These are phyloP conservation scores for Apamea sordens DNA, from an alignment of 2,888 invertebrate genomes.

Conservation along the genomic window DNA sequence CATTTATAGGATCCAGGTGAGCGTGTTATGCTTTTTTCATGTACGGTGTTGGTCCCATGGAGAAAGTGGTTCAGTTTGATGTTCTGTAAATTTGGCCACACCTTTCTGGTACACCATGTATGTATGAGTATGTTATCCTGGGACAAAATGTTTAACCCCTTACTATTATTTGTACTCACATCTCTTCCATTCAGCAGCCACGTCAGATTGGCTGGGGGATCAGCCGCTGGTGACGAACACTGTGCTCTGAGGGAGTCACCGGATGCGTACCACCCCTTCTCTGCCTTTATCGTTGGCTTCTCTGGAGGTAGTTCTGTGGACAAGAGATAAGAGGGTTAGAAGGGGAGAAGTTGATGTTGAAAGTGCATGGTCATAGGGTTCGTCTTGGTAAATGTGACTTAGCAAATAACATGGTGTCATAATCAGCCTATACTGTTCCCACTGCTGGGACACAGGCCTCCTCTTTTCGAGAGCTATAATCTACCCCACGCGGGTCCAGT, in stretches of 20 bases:
- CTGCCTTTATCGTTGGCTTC: slow-evolving; percentile 93
- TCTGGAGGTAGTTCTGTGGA: slow-evolving; percentile 93
- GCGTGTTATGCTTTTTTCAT: too few relatives aligned
- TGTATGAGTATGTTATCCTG: neutral
- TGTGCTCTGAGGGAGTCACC: slow-evolving; percentile 95
- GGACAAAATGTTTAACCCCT: neutral
- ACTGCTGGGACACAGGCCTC: too few relatives aligned
- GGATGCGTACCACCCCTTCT: slow-evolving; percentile 94
- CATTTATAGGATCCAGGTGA: too few relatives aligned
- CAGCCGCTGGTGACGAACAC: slow-evolving; percentile 94
- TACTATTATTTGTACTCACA: slow-evolving; percentile 88
- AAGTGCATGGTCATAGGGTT: too few relatives aligned
- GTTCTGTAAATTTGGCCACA: too few relatives aligned
- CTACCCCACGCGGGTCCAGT: too few relatives aligned
- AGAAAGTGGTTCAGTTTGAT: too few relatives aligned
- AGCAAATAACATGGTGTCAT: neutral
- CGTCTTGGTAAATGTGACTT: neutral
- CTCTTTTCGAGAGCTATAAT: too few relatives aligned
- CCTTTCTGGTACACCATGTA: too few relatives aligned
- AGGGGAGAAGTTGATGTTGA: neutral
- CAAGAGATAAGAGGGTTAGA: slow-evolving; percentile 55
- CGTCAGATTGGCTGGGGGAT: slow-evolving; percentile 93
- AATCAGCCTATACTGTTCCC: too few relatives aligned
- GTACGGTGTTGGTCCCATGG: too few relatives aligned
- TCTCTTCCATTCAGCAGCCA: slow-evolving; percentile 94